phyloP scores from a whole-genome alignment of 1,140 invertebrate species.

The Heliconius nattereri region DNA sequence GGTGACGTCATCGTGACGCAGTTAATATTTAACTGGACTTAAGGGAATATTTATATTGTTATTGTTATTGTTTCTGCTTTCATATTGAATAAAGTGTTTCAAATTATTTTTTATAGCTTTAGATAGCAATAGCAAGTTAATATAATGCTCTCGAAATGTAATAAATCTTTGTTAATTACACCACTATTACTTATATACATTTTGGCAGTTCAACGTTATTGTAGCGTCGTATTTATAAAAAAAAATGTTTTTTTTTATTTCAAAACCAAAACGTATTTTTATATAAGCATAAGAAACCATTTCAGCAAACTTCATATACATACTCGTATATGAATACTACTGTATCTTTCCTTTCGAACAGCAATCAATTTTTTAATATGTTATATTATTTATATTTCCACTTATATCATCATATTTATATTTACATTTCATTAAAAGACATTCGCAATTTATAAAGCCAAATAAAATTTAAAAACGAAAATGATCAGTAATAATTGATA shows the following conservation, averaged over 20 bases:
- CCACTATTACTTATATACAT: neutral
- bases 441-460: slow-evolving; percentile 11
- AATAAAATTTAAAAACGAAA: neutral
- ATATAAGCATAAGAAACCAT: no score
- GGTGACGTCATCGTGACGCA: no score
- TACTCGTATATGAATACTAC: no score
- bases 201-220: slow-evolving; percentile 23
- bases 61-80: no score
- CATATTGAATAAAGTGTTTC: neutral
- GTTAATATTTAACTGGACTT: no score
- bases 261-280: neutral
- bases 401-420: neutral
- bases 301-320: no score
- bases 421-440: neutral
- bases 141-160: neutral
- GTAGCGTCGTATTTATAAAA: slow-evolving; percentile 6
- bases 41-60: no score
- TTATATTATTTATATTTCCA: slow-evolving; percentile 6
- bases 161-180: neutral
- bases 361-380: neutral
- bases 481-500: neutral
- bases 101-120: neutral
- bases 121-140: neutral
- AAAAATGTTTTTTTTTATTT: neutral
- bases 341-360: neutral